Evolutionary conservation across 2,888 invertebrate genomes (phyloP).

Genomic region (Odiellus spinosus): DNA sequence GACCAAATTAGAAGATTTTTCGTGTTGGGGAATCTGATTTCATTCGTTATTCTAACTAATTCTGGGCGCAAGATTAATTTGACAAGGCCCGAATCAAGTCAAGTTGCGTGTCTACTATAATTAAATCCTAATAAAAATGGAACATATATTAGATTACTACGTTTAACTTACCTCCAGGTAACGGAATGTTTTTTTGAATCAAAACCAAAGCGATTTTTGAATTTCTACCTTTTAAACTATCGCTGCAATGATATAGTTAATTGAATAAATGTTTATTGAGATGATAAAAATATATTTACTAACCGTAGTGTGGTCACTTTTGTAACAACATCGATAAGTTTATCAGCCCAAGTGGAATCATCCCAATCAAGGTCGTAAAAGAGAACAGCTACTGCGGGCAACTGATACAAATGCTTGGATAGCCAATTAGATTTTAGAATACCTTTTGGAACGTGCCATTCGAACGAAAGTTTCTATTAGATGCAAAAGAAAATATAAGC

Average conservation of each 20-base stretch:
- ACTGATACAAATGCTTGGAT: constrained; percentile 68
- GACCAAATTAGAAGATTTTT: no score
- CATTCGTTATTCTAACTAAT: no score
- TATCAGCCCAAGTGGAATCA: constrained; percentile 83
- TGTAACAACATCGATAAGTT: constrained; percentile 81
- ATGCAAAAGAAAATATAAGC: constrained; percentile 11
- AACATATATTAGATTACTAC: no score
- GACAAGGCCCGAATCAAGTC: no score
- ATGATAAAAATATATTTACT: no score
- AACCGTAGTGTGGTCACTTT: constrained; percentile 52
- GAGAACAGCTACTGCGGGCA: constrained; percentile 83
- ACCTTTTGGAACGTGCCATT: constrained; percentile 88
- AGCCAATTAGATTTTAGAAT: constrained; percentile 91
- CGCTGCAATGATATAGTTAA: constrained; percentile 39
- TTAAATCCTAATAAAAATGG: no score
- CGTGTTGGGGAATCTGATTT: no score
- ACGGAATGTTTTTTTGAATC: constrained; percentile 58
- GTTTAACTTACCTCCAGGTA: constrained; percentile 34
- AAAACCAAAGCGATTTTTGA: constrained; percentile 66
- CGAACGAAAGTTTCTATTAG: constrained; percentile 64
- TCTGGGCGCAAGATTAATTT: no score
- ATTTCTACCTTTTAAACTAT: constrained; percentile 50
- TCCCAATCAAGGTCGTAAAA: constrained; percentile 98
- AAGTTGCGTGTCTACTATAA: no score
- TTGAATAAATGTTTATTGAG: no score